A percentile compares a stretch with the other conserved stretches of the same genome.
phyloP scores from a whole-genome alignment of 1,140 invertebrate species.

The Meloidogyne floridensis region DNA sequence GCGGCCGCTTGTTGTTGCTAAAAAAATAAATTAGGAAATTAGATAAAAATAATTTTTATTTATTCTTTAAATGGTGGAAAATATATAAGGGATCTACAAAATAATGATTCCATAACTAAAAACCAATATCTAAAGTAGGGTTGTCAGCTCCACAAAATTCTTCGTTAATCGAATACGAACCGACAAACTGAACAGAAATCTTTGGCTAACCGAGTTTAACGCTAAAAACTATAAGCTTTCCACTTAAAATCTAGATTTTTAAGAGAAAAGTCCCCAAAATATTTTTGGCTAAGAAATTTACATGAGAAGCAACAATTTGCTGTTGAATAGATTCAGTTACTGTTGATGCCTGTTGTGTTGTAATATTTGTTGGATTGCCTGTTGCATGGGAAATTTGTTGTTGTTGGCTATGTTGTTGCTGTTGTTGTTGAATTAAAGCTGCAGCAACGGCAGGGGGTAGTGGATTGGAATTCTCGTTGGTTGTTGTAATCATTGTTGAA shows the following conservation, averaged over 20 bases:
- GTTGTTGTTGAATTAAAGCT: slow-evolving; percentile 31
- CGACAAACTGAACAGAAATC: no score
- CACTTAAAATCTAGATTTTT: no score
- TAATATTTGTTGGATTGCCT: slow-evolving; percentile 18
- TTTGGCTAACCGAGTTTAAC: no score
- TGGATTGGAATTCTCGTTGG: not conserved
- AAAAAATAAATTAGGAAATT: slow-evolving; percentile 9
- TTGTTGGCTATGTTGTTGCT: slow-evolving; percentile 24
- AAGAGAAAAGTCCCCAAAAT: no score
- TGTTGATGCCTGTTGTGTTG: not conserved
- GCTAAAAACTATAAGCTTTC: no score
- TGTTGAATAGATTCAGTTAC: slow-evolving; percentile 23
- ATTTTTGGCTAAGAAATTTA: not conserved
- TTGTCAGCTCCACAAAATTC: no score
- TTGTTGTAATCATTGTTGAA: not conserved
- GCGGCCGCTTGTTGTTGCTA: slow-evolving; percentile 33
- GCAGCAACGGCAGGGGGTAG: slow-evolving; percentile 21
- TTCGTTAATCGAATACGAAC: no score
- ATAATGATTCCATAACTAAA: no score
- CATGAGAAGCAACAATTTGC: slow-evolving; percentile 34
- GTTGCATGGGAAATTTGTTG: slow-evolving; percentile 3
- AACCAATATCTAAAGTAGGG: no score
- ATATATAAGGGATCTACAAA: no score
- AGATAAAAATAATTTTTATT: no score
- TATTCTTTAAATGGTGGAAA: no score